Percentiles rank a stretch among this genome's conserved stretches.
phyloP scores from a whole-genome alignment of 1,140 invertebrate genomes.

The Drosophila sulfurigaster region DNA sequence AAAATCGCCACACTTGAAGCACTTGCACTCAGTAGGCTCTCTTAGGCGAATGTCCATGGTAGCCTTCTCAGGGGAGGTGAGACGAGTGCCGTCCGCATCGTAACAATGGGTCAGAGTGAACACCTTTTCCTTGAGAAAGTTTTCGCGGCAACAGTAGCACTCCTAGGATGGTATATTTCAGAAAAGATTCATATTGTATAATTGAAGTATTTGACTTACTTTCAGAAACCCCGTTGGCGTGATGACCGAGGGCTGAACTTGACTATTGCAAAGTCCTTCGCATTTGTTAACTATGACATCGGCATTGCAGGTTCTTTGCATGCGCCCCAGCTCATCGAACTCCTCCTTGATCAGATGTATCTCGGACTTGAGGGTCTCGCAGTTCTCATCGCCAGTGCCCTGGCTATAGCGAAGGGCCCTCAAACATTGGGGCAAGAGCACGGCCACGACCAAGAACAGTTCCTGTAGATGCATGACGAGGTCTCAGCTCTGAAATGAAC shows the following conservation, averaged over 20 bases:
- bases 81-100: constrained; percentile 92
- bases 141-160: constrained; percentile 96
- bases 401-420: constrained; percentile 76
- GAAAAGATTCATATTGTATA: background rate
- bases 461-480: constrained; percentile 70
- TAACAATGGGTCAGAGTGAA: constrained; percentile 94
- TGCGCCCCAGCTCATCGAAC: constrained; percentile 92
- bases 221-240: constrained; percentile 95
- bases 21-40: constrained; percentile 95
- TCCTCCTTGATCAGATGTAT: constrained; percentile 95
- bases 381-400: constrained; percentile 87
- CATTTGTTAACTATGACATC: constrained; percentile 95
- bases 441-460: constrained; percentile 56
- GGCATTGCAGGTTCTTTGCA: constrained; percentile 93
- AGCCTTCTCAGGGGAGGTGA: constrained; percentile 88
- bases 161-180: constrained; percentile 87
- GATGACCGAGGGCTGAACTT: constrained; percentile 95
- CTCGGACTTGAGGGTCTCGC: constrained; percentile 92
- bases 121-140: constrained; percentile 91
- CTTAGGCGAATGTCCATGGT: constrained; percentile 92
- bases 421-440: constrained; percentile 63
- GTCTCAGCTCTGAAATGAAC: constrained; percentile 32
- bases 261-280: constrained; percentile 95
- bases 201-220: constrained; percentile 86
- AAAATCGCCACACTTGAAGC: constrained; percentile 93